Base-by-base conservation (phyloP, 2,888 invertebrate species). In the Drosophila buzzatii region DNA sequence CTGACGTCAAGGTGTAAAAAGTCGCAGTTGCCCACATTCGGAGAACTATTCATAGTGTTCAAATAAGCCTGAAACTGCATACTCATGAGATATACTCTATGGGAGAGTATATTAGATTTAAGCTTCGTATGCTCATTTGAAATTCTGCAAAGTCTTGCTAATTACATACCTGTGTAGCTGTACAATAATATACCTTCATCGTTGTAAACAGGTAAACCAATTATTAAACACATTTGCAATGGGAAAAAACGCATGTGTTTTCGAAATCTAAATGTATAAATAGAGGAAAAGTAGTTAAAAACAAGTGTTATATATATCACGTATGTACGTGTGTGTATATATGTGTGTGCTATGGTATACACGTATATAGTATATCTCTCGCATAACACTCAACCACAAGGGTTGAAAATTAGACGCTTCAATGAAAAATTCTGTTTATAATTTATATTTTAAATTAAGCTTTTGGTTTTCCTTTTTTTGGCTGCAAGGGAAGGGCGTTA, bases 1-100 rank as follows among this genome's bases (percentile, higher is more conserved):
- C 55, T 73, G 72, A 65, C 73, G 65, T 72, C 65, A 60, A 73
- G 73, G 57, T 60, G 16, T 42, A 51, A 31, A 72, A 72, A 31
- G 14, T 56, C 42, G 51, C 63, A 33, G 64, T 44, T 56, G 62
- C 33, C 41, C 41, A 44, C 42, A 42, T 59, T 56, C 44, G 18
- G 49, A n/a, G 35, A 56, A 45, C 64, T 51, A 37, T 72, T 71
- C 49, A 42, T 57, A 61, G 41, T 27, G 7, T 10, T 10, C 53
- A 66, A 53, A 20, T 39, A 60, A 41, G 45, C 16, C 44, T 0
- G 20, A 37, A 31, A 49, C 14, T 20, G 41, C 37, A 23, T 55
- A 23, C 18, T 14, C 33, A n/a, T n/a, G n/a, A n/a, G n/a, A n/a
- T n/a, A n/a, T n/a, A n/a, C 18, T 14, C 33, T 14, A 12, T 33